phyloP scores from a whole-genome alignment of 1,140 invertebrate species.

The Ips nitidus region DNA sequence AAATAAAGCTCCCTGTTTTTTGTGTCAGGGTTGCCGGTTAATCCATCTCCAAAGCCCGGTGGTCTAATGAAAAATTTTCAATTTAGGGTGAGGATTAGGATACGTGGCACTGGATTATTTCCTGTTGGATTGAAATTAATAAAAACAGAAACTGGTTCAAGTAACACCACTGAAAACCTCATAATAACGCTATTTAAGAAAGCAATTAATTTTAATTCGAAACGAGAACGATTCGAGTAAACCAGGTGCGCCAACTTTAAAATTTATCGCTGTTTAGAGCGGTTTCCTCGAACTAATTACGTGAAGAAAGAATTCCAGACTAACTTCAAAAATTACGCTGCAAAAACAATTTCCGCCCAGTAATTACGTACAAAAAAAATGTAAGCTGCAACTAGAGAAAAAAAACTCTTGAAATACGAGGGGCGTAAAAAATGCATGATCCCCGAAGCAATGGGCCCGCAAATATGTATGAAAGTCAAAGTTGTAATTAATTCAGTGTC shows the following conservation, averaged over 20 bases:
- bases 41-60: no score
- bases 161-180: not conserved
- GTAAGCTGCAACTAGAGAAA: not conserved
- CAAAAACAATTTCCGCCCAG: conserved; percentile 20
- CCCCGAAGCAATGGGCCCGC: no score
- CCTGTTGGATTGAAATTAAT: no score
- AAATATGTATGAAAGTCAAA: no score
- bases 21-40: no score
- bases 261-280: conserved; percentile 20
- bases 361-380: not conserved
- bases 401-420: not conserved
- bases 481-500: conserved; percentile 10
- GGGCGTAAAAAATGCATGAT: no score
- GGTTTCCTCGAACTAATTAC: conserved; percentile 12
- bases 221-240: conserved; percentile 3
- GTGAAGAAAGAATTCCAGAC: conserved; percentile 15
- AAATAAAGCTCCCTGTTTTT: no score
- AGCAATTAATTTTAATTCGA: conserved; percentile 21
- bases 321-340: conserved; percentile 16
- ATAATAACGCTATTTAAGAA: conserved; percentile 3
- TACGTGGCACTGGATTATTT: no score
- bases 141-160: no score
- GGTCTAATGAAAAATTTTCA: no score
- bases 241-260: conserved; percentile 15
- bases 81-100: no score